Base-by-base conservation (phyloP, 2,888 invertebrate genomes). In the Troilus luridus region DNA sequence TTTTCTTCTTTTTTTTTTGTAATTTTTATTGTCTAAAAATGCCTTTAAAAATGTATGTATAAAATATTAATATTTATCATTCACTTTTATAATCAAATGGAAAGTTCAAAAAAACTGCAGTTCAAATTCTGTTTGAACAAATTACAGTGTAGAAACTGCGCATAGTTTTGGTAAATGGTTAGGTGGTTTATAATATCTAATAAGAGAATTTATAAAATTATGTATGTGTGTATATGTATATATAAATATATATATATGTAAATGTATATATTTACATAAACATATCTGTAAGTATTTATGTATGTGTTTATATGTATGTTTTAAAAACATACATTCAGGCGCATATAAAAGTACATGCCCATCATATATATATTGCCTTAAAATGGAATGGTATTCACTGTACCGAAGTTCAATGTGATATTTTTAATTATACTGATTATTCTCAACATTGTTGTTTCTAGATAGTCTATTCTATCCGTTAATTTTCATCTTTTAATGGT, bases 151-250 rank as follows among this genome's bases (percentile, higher is more conserved):
- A 90, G 89, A 89, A 89, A 81, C 91, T 89, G 90, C 90, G 91
- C 88, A 91, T 92, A 91, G 88, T 92, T 91, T 91, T 90, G 92
- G 91, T 91, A 92, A 92, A 91, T 91, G 92, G 91, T 92, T 92
- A 92, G 92, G 91, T 92, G 91, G 92, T 91, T 91, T 92, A 91
- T 91, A 88, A 89, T 91, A 91, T 91, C 91, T 88, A 41, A 77
- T 90, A 90, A 90, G 90, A 90, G 58, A 90, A 90, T 67, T 56
- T 56, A 85, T 85, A 85, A 56, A 58, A 41, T 56, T 91, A 64
- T 91, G 41, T 85, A 85, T 56, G 41, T 85, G n/a, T 85, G 17
- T 64, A n/a, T 88, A 88, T 27, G 88, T 72, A 59, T 58, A 72
- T 89, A 58, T 72, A 81, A 58, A 59, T 90, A 24, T 58, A 58